Base-by-base conservation (phyloP, 2,113 vertebrate species). In the Tamias sibiricus region DNA sequence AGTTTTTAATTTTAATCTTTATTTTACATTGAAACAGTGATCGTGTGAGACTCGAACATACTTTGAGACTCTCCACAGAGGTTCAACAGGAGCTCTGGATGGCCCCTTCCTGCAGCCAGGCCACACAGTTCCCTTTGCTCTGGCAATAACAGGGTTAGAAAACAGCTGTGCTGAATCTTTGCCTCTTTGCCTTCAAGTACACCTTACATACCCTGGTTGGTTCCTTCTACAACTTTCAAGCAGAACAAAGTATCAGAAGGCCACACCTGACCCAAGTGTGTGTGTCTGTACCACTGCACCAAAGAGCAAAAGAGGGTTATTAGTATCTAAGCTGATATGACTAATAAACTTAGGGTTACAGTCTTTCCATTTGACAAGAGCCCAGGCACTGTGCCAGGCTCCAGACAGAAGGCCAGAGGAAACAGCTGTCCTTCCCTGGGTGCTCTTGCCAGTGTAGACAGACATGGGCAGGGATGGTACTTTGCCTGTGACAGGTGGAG, bases 1-100 rank as follows among this genome's bases (percentile, higher is more conserved):
- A 59, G 42, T 42, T 69, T 90, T n/a, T 66, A 40, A 32, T 90
- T 71, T 75, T 91, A 54, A 59, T 83, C 72, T 68, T 59, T 35
- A 68, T 4, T 4, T 6, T 44, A 32, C 14, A 14, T 57, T 42
- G 57, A 59, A 74, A 24, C 20, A 42, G 40, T n/a, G 40, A 14
- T 72, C 44, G 35, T 2, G 24, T 93, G 49, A 57, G 40, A 62
- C 10, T 37, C n/a, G 68, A 62, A 16, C 52, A 20, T 66, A 7
- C 52, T 12, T 59, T 32, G 69, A 87, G 69, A 9, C 28, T 16
- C 9, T 79, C 26, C 35, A 19, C 22, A 44, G 28, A 54, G 32
- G 19, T 52, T 22, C 42, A 37, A 4, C 69, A 59, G 1, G 30
- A n/a, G 30, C 28, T 0, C 47, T 49, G 35, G 44, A 2, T 14